Base-by-base conservation (phyloP, 2,888 invertebrate species). In the Gisinianus flammeolus region DNA sequence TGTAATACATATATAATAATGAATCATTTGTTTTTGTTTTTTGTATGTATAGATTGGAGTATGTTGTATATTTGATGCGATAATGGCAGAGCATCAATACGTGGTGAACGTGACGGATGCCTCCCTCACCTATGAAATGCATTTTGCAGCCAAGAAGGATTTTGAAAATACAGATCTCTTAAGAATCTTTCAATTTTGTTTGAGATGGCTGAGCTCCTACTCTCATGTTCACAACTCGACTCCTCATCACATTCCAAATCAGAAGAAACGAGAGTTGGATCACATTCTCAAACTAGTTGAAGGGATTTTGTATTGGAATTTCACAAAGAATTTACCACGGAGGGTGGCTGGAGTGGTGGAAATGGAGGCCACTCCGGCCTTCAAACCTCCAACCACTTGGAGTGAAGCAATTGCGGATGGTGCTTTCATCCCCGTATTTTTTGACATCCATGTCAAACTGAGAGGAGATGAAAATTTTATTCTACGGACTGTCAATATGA, bases 81-180 rank as follows among this genome's bases (percentile, higher is more conserved):
- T 97, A 68, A 91, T 96, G 89, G 94, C 94, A 88, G 96, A 96
- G 87, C 96, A 94, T 88, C 93, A 94, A 10, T 93, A 91, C 35
- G 93, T 94, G 4, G 91, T 93, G 0, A 92, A 94, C 86, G 94
- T 95, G 0, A 92, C 94, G 44, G 94, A 94, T 87, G 92, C 95
- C 16, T 95, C 95, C 6, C 88, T 96, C 70, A 92, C 95, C 64
- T 96, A 94, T 94, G 95, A 95, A 87, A 91, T 92, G 52, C 96
- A 97, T 87, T 92, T 93, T 85, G 90, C 91, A 85, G 92, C 94
- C 35, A 96, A 96, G 87, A 92, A 91, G 85, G 91, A 92, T 62
- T 96, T 97, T 88, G 95, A 96, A 89, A 91, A 89, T 28, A 89
- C 90, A 70, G 93, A 95, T 86, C 88, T 97, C 83, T 92, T 93